Evolutionary conservation across 2,888 invertebrate species (phyloP).

Genomic region (Nemapogon koenigi): DNA sequence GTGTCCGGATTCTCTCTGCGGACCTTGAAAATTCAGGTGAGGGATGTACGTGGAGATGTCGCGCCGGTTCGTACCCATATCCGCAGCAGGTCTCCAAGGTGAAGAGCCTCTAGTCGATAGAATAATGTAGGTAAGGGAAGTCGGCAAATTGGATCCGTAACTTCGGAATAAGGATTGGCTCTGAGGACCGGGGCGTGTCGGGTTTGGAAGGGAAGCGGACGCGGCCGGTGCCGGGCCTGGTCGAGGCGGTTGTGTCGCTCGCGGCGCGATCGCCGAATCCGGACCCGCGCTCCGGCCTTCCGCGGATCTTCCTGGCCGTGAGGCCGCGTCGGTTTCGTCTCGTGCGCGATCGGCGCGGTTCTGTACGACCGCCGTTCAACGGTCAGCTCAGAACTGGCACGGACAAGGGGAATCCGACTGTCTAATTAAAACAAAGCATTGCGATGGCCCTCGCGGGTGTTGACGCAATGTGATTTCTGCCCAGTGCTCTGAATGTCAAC

Average conservation of each 20-base stretch:
- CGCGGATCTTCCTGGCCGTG: constrained; percentile 24
- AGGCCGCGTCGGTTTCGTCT: constrained; percentile 27
- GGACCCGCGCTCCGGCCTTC: constrained; percentile 25
- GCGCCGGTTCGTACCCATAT: constrained; percentile 69
- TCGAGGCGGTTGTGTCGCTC: constrained; percentile 18
- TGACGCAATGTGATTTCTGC: constrained; percentile 74
- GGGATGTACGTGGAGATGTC: constrained; percentile 34
- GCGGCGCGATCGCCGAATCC: constrained; percentile 29
- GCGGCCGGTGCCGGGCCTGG: constrained; percentile 22
- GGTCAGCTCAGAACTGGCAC: constrained; percentile 68
- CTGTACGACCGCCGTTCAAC: constrained; percentile 38
- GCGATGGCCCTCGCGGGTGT: constrained; percentile 68
- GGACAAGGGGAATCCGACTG: constrained; percentile 71
- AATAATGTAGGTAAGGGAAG: constrained; percentile 74
- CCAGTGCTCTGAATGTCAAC: constrained; percentile 70
- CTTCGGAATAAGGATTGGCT: constrained; percentile 77
- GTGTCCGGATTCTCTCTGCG: constrained; percentile 34
- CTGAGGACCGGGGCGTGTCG: constrained; percentile 70
- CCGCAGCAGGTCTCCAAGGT: constrained; percentile 81
- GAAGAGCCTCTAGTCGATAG: constrained; percentile 72
- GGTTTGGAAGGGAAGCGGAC: constrained; percentile 49
- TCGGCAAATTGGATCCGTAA: constrained; percentile 72
- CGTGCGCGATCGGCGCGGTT: constrained; percentile 22
- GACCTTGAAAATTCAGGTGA: constrained; percentile 39
- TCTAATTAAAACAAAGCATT: constrained; percentile 76